Conservation (phyloP, 2,888 invertebrate species). For the Drosophila cognata region DNA sequence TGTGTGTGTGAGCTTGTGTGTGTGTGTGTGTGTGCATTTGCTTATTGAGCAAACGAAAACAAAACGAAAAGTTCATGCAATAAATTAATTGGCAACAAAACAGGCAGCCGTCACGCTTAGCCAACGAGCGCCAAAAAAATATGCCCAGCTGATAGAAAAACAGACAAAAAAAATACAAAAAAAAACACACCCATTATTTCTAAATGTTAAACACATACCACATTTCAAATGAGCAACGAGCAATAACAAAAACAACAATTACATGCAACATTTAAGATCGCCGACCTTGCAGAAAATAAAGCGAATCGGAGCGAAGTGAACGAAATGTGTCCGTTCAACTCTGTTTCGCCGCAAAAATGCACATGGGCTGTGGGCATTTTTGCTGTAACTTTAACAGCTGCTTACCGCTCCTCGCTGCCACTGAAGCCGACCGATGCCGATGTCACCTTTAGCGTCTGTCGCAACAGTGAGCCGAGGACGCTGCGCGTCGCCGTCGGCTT, state of each 20-base stretch:
- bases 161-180: conserved; percentile 19
- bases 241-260: conserved; percentile 25
- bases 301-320: conserved; percentile 41
- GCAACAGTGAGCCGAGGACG: conserved; percentile 68
- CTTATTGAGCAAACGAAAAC: conserved; percentile 45
- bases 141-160: conserved; percentile 42
- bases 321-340: conserved; percentile 14
- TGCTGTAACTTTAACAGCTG: conserved; percentile 3
- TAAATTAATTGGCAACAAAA: conserved; percentile 60
- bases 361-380: background rate
- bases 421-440: conserved; percentile 72
- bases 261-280: conserved; percentile 23
- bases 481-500: conserved; percentile 38
- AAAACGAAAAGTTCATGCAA: conserved; percentile 45
- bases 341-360: conserved; percentile 9
- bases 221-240: conserved; percentile 21
- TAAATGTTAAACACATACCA: conserved; percentile 26
- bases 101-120: conserved; percentile 38
- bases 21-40: conserved; percentile 19
- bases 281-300: conserved; percentile 23
- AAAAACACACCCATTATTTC: conserved; percentile 11
- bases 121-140: conserved; percentile 37
- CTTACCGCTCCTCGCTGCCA: conserved; percentile 71
- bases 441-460: conserved; percentile 77
- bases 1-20: background rate